Evolutionary conservation across 2,797 vertebrate species (phyloP), one percentile per base, ranked within the genome.

Genomic region (Esox masquinongy): DNA sequence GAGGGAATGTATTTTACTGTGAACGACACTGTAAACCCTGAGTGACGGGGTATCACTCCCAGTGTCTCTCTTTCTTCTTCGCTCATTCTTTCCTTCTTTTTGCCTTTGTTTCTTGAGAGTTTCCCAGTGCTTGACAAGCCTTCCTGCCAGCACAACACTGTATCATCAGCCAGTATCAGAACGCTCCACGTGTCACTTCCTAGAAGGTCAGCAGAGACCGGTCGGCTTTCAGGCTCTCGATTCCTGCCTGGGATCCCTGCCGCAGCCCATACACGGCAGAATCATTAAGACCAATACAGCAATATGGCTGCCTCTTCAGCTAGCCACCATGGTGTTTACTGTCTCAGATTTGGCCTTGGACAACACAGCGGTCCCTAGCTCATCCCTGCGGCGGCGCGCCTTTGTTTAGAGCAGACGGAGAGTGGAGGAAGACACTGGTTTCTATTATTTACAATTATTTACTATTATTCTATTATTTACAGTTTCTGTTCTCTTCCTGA

Each of bases 131-230:
- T 88, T 90, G 92, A 86, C 90, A 92, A 87, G 83, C 43, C 14
- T 90, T 89, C 86, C 84, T 82, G 87, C 87, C 84, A 82, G 84
- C 73, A 91, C 91, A 85, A 89, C 89, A 31, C 29, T 85, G 86
- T 90, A 92, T 91, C 87, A 81, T 87, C 82, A 91, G 88, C 84
- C 89, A 90, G 80, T 78, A 53, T 76, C 75, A 77, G 91, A 92
- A 81, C 85, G 85, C 92, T 93, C 91, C 89, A 92, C 94, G 93
- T 82, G 91, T 90, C 93, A 82, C 70, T 81, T 74, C 47, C 88
- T n/a, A 91, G 93, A 96, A 96, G 94, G 94, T 96, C 94, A 94
- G 34, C 11, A 36, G 87, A 85, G 86, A 85, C 88, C 90, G 87
- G 86, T 84, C 87, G 85, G 83, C 88, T 93, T 83, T 80, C 84